Percentiles rank a stretch among this genome's conserved stretches.
Conservation (phyloP, 2,888 invertebrate species). For the Therioaphis trifolii region DNA sequence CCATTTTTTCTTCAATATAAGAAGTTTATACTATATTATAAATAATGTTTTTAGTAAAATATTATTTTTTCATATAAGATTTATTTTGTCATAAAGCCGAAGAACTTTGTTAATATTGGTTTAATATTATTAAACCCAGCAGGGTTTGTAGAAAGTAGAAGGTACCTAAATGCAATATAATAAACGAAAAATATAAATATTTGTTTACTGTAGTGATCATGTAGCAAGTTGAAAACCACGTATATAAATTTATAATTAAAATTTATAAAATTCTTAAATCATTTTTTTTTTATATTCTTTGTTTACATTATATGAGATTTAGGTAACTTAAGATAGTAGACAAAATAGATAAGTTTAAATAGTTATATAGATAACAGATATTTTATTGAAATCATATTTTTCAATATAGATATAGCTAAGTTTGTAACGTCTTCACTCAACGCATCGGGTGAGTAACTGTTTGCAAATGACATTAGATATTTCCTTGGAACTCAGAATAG, state of each 20-base stretch:
- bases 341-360: no score
- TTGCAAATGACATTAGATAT: no score
- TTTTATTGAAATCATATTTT: no score
- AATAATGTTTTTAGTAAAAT: constrained; percentile 13
- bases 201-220: constrained; percentile 12
- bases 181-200: constrained; percentile 18
- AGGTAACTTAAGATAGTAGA: no score
- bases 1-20: constrained; percentile 23
- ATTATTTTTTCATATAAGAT: constrained; percentile 23
- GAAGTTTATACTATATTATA: constrained; percentile 50
- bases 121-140: constrained; percentile 21
- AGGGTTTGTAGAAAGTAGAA: neutral
- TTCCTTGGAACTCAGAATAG: no score
- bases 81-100: constrained; percentile 32
- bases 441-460: no score
- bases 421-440: no score
- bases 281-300: neutral
- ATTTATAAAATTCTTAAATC: neutral
- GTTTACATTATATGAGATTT: neutral
- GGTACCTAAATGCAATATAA: neutral
- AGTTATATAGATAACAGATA: no score
- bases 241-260: neutral
- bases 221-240: neutral
- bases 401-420: no score
- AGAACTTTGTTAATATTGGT: constrained; percentile 23